Base-by-base conservation (phyloP, 2,797 vertebrate genomes). In the Acrocephalus scirpaceus region DNA sequence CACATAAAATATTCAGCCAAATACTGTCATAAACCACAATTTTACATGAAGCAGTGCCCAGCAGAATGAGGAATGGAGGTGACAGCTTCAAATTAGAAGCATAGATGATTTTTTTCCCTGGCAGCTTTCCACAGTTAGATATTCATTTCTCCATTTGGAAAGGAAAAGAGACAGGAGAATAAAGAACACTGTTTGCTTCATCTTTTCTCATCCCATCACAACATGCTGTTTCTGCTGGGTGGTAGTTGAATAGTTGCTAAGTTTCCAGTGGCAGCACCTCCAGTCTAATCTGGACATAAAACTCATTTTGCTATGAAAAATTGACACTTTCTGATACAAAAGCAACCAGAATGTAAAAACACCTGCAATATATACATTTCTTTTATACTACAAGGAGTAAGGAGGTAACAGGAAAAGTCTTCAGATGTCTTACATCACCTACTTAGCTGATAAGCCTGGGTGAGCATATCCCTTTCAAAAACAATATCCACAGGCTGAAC, bases 391-490 rank as follows among this genome's bases (percentile, higher is more conserved):
- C 11, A 77, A 61, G 8, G 44, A 82, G 7, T 42, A 76, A 54
- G 32, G 65, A 73, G 12, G 13, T 42, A 74, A 56, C 8, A 38
- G 26, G 27, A 60, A 84, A 89, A 92, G 26, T n/a, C 61, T 77
- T 27, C 71, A 50, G 19, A 30, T 42, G 14, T 64, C 20, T 40
- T 57, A 32, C 3, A 27, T 58, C 64, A 98, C 98, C 40, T 97
- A 99, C 99, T 98, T 54, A 99, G 98, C 45, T 98, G 97, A 50
- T 99, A 99, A 54, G 99, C 99, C 97, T 99, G 99, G 0, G 98
- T 98, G 58, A 99, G 97, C 83, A 99, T 92, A 67, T 99, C 99
- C 27, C 95, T 98, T 97, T 99, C 99, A 32, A 98, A 98, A 90
- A 99, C 96, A 16, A 98, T 98, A 32, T 99, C 98, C 84, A 98